A percentile compares a stretch with the other conserved stretches of the same genome.
Conservation (phyloP, 2,113 vertebrate genomes). For the Osmerus eperlanus region DNA sequence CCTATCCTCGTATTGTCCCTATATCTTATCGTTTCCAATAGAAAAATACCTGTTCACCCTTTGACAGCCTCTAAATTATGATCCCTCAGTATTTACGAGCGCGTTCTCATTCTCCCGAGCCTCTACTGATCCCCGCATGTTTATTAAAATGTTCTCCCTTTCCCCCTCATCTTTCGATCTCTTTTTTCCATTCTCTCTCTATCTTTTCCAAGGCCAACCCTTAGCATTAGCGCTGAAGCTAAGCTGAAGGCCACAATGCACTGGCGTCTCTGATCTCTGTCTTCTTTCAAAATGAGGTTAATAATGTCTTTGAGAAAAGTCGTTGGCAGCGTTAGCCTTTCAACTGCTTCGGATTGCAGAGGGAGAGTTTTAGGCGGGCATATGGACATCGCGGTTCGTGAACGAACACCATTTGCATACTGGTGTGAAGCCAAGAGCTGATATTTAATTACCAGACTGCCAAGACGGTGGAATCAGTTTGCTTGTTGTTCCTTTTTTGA, state of each 20-base stretch:
- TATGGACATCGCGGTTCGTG: constrained; percentile 9
- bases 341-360: constrained; percentile 37
- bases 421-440: constrained; percentile 48
- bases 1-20: constrained; percentile 45
- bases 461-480: constrained; percentile 49
- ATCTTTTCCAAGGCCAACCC: constrained; percentile 17
- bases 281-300: constrained; percentile 49
- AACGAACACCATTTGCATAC: constrained; percentile 42
- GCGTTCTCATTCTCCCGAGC: constrained; percentile 17
- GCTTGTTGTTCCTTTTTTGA: constrained; percentile 47
- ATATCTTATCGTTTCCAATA: constrained; percentile 51
- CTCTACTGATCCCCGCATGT: constrained; percentile 19
- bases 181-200: neutral
- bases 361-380: neutral
- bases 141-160: constrained; percentile 1
- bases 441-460: constrained; percentile 61
- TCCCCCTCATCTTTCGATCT: neutral
- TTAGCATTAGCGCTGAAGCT: constrained; percentile 29
- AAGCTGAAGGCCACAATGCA: constrained; percentile 28
- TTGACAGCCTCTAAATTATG: constrained; percentile 57
- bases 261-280: constrained; percentile 40
- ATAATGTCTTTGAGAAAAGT: constrained; percentile 54
- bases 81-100: constrained; percentile 52
- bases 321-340: constrained; percentile 35
- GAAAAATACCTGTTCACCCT: constrained; percentile 57